phyloP scores from a whole-genome alignment of 1,140 invertebrate species.

The Phymorhynchus buccinoides region DNA sequence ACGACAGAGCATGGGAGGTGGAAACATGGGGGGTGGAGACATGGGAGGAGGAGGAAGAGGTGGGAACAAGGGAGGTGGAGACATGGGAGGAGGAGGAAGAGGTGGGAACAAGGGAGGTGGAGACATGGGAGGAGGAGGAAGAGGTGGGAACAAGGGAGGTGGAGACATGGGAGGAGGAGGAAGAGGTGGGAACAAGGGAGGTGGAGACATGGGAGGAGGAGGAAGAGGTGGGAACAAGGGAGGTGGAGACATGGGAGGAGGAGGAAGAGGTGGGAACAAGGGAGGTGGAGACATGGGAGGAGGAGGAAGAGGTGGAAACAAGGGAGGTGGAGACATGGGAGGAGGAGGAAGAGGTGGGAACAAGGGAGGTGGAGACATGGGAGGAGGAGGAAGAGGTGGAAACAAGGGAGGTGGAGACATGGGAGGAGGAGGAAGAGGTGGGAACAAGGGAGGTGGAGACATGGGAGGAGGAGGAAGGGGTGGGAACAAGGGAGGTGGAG shows the following conservation, averaged over 20 bases:
- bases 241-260: not conserved
- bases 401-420: not conserved
- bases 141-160: not conserved
- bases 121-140: not conserved
- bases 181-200: not conserved
- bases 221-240: not conserved
- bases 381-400: not conserved
- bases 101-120: too few relatives aligned
- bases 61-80: not conserved
- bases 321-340: not conserved
- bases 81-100: not conserved
- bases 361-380: not conserved
- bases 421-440: not conserved
- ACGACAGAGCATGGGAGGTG: not conserved
- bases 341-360: not conserved
- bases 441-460: too few relatives aligned
- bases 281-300: not conserved
- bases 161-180: not conserved
- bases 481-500: not conserved
- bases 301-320: not conserved
- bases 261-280: not conserved
- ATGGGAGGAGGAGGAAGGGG: too few relatives aligned
- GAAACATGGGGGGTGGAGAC: not conserved
- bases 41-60: not conserved
- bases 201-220: not conserved